A percentile compares a stretch with the other conserved stretches of the same genome.
These are phyloP conservation scores for Anarrhichthys ocellatus DNA, from an alignment of 2,113 vertebrate genomes.

Conservation along the genomic window DNA sequence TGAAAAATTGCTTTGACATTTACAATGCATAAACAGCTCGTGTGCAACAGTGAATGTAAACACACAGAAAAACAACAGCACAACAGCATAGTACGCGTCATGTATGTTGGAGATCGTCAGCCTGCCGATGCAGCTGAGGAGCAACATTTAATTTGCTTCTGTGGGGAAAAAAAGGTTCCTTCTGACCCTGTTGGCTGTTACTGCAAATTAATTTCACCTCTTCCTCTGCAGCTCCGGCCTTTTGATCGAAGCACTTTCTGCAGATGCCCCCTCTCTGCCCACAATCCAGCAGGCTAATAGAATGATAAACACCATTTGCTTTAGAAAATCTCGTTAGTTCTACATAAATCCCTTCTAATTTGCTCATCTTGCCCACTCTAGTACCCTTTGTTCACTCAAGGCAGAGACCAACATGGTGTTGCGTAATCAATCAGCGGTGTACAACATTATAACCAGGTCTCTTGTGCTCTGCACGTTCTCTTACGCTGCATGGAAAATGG, in stretches of 20 bases:
- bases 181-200: not conserved
- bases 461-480: not conserved
- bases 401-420: conserved; percentile 30
- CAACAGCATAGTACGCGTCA: not conserved
- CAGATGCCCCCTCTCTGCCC: conserved; percentile 41
- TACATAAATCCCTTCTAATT: conserved; percentile 65
- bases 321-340: conserved; percentile 60
- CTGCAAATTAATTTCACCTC: conserved; percentile 41
- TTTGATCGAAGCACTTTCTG: conserved; percentile 30
- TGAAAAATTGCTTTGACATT: conserved; percentile 69
- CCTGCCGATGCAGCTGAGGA: not conserved
- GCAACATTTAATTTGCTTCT: not conserved
- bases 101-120: conserved; percentile 18
- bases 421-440: conserved; percentile 58
- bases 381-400: conserved; percentile 47
- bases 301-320: conserved; percentile 69
- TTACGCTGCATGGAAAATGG: not conserved
- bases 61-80: not conserved
- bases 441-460: not conserved
- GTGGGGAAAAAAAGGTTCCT: not conserved
- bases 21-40: conserved; percentile 21
- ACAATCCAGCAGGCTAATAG: conserved; percentile 57
- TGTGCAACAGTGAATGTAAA: conserved; percentile 25
- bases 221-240: conserved; percentile 11
- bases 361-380: conserved; percentile 47